These are phyloP conservation scores for Calypte anna DNA, from an alignment of 2,113 vertebrate species.

Conservation along the genomic window DNA sequence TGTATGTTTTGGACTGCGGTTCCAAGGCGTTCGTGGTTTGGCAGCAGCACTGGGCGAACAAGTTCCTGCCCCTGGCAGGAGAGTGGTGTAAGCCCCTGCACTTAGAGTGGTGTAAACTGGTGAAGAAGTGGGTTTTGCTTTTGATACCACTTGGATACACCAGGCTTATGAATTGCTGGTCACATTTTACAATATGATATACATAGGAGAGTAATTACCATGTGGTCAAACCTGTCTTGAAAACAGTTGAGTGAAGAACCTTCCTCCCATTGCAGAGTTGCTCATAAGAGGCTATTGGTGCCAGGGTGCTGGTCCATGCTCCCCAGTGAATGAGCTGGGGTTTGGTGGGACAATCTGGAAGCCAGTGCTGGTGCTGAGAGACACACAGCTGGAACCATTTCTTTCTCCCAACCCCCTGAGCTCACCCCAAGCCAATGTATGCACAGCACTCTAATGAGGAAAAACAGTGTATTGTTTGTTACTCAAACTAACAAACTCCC, in stretches of 20 bases:
- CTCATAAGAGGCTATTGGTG: not conserved
- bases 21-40: not conserved
- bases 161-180: not conserved
- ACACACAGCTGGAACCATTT: not conserved
- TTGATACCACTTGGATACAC: not conserved
- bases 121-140: not conserved
- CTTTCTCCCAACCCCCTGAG: not conserved
- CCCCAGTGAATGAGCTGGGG: not conserved
- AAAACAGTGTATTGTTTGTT: not conserved
- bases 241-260: not conserved
- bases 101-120: not conserved
- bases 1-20: conserved; percentile 28
- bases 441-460: not conserved
- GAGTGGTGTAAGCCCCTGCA: not conserved
- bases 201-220: not conserved
- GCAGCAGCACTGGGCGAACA: not conserved
- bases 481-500: not conserved
- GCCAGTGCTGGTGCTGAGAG: not conserved
- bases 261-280: accelerated
- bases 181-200: not conserved
- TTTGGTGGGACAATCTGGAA: not conserved
- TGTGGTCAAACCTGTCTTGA: not conserved
- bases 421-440: not conserved
- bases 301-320: accelerated
- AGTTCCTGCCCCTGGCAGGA: not conserved